A percentile compares a stretch with the other conserved stretches of the same genome.
phyloP scores from a whole-genome alignment of 1,140 invertebrate species.

The Goniozus legneri region DNA sequence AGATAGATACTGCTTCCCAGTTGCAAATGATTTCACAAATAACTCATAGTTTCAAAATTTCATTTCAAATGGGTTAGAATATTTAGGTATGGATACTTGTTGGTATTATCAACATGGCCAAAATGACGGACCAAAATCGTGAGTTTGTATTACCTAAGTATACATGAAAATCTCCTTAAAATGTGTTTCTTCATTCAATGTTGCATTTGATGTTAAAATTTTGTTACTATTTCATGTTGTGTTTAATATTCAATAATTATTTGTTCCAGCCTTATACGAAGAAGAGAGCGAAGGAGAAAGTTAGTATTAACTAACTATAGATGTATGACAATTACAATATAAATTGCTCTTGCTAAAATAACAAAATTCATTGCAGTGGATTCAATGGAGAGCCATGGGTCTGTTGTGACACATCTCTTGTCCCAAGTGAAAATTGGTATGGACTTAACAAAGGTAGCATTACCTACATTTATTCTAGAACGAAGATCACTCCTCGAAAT shows the following conservation, averaged over 20 bases:
- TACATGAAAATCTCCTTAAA: too few species aligned
- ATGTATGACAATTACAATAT: neutral
- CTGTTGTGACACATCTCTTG: constrained; percentile 88
- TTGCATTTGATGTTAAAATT: too few species aligned
- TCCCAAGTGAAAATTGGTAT: constrained; percentile 97
- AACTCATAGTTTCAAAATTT: too few species aligned
- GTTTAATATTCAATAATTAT: too few species aligned
- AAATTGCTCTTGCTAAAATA: constrained; percentile 8
- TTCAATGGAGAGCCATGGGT: constrained; percentile 91
- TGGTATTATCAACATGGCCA: constrained; percentile 27
- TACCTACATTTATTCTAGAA: constrained; percentile 96
- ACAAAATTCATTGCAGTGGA: constrained; percentile 53
- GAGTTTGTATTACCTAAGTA: too few species aligned
- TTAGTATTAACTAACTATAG: constrained; percentile 44
- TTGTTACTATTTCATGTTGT: too few species aligned
- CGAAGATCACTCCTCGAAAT: constrained; percentile 93
- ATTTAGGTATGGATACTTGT: constrained; percentile 39
- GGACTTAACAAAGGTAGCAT: constrained; percentile 95
- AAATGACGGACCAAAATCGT: constrained; percentile 36
- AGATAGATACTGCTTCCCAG: too few species aligned
- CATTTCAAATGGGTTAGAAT: constrained; percentile 8
- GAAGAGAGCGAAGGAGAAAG: constrained; percentile 80
- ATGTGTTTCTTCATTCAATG: too few species aligned
- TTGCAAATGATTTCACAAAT: too few species aligned
- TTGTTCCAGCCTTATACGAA: constrained; percentile 76